phyloP scores from a whole-genome alignment of 2,113 vertebrate genomes.

The Eulemur macaco region DNA sequence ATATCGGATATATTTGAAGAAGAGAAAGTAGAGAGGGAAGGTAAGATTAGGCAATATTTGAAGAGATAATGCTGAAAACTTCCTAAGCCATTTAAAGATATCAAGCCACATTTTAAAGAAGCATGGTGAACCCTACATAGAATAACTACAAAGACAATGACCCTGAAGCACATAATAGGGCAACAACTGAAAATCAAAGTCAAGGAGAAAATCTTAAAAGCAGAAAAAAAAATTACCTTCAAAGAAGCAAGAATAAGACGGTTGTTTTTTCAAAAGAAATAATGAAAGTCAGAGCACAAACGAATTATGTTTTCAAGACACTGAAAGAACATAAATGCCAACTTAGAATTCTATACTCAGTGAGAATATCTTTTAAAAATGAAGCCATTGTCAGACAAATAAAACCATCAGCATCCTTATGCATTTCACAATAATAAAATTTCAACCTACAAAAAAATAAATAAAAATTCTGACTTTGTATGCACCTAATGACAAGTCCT shows the following conservation, averaged over 20 bases:
- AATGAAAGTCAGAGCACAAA: not conserved
- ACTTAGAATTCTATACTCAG: not conserved
- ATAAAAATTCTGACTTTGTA: not conserved
- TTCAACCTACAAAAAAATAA: not conserved
- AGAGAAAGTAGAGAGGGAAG: not conserved
- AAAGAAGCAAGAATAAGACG: not conserved
- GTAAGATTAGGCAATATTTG: not conserved
- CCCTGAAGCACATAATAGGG: not conserved
- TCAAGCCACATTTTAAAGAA: not conserved
- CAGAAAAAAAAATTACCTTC: not conserved
- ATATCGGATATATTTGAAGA: not conserved
- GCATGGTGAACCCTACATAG: not conserved
- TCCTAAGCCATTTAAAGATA: not conserved
- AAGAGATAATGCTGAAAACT: not conserved
- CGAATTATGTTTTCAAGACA: not conserved
- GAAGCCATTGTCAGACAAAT: not conserved
- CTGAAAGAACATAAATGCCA: not conserved
- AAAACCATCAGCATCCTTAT: not conserved
- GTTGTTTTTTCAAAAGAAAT: constrained; percentile 4
- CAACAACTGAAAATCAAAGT: constrained; percentile 30
- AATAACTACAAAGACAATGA: not conserved
- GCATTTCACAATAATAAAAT: not conserved
- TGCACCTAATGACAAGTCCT: not conserved
- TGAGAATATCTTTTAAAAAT: not conserved
- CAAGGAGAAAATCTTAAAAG: not conserved